Evolutionary conservation across 2,888 invertebrate species (phyloP), one percentile per base, ranked within the genome.

Genomic region (Oxycera nigricornis): DNA sequence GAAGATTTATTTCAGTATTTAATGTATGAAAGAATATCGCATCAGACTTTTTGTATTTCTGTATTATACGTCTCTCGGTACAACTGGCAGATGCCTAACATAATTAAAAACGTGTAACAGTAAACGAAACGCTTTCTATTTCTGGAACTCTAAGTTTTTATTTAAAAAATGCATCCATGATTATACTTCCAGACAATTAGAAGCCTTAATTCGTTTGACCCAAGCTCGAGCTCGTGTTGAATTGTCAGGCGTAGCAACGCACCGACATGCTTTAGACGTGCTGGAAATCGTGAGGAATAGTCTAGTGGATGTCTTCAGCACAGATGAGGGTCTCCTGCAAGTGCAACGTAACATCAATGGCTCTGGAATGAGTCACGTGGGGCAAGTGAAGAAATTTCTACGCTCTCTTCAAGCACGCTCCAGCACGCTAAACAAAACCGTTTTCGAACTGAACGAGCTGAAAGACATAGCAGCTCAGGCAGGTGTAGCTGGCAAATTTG

Each of bases 181-280:
- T 35, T 35, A 35, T 50, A 14, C 7, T 68, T 11, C 1, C 26
- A 87, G 97, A 59, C 97, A 97, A 82, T 87, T 97, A 9, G 94
- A 96, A 85, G 96, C 95, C 0, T 88, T 97, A 76, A 92, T 96
- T 75, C 87, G 96, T 79, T 86, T 97, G 17, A 92, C 96, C 20
- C 80, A 94, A 91, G 96, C 97, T 17, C 88, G 97, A 82, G 97
- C 97, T 0, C 91, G 95, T 81, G 85, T 93, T 1, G 97, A 97
- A 83, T 86, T 98, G 76, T 87, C 96, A 77, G 92, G 92, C 83
- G 90, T 90, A 80, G 95, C 93, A 0, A 94, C 92, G 0, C 88
- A 87, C 74, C 83, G 88, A 73, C 97, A 98, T 85, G 97, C 96
- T 0, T 86, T 88, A 76, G 96, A 97, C 82, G 91, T 96, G 35